A percentile compares a stretch with the other conserved stretches of the same genome.
Evolutionary conservation across 2,888 invertebrate species (phyloP).

Genomic region (Gortyna flavago): DNA sequence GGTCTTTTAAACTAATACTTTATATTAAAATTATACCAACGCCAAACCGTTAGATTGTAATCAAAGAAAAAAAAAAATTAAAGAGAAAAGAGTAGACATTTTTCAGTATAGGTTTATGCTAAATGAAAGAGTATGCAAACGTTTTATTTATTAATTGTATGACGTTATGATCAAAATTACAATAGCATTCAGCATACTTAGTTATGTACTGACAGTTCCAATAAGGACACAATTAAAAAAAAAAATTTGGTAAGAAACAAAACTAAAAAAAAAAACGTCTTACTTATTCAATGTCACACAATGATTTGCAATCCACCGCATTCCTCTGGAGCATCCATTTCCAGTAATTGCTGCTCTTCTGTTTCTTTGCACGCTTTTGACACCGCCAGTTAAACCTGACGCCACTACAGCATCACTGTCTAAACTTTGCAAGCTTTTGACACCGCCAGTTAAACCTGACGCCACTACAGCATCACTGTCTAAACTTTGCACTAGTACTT

Average conservation of each 20-base stretch:
- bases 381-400: too few species aligned
- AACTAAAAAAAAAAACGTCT: conserved; percentile 14
- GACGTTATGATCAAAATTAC: too few species aligned
- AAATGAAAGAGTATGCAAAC: background rate
- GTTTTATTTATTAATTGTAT: too few species aligned
- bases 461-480: background rate
- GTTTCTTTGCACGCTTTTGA: background rate
- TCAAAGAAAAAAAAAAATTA: background rate
- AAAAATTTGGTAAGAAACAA: background rate
- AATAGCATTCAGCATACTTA: background rate
- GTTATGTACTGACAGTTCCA: background rate
- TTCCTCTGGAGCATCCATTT: background rate
- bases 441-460: background rate
- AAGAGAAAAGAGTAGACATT: background rate
- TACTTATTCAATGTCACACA: conserved; percentile 12
- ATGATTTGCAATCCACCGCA: conserved; percentile 2
- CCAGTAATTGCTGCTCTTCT: background rate
- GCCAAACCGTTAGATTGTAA: background rate
- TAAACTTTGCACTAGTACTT: background rate
- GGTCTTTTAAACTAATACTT: too few species aligned
- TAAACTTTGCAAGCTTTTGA: too few species aligned
- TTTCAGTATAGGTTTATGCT: background rate
- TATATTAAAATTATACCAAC: too few species aligned
- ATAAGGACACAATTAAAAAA: too few species aligned
- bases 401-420: too few species aligned